phyloP scores from a whole-genome alignment of 2,888 invertebrate genomes.

The Diploptera punctata region DNA sequence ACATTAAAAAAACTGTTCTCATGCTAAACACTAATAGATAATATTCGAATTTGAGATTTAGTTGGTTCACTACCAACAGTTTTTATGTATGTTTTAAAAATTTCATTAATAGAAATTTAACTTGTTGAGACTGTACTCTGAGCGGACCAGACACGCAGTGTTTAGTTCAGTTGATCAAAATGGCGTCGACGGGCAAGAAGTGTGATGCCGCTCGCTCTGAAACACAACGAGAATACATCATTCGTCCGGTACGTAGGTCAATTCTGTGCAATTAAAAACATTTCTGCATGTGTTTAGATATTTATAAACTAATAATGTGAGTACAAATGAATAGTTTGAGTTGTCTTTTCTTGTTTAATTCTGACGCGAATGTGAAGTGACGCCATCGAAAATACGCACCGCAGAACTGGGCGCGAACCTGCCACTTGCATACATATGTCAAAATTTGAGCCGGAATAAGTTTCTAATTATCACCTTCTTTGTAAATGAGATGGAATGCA shows the following conservation, averaged over 20 bases:
- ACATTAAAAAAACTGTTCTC: too few species aligned
- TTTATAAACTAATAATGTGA: neutral
- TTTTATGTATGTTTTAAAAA: too few species aligned
- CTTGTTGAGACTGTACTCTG: conserved; percentile 21
- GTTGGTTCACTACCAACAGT: too few species aligned
- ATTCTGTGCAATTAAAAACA: neutral
- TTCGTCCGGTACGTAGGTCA: conserved; percentile 43
- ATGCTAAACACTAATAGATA: too few species aligned
- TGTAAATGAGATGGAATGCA: neutral
- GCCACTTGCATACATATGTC: neutral
- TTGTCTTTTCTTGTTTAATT: neutral
- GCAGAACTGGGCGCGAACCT: conserved; percentile 21
- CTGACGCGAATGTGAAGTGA: conserved; percentile 12
- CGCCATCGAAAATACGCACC: conserved; percentile 14
- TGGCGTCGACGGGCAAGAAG: conserved; percentile 42
- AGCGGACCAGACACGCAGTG: conserved; percentile 19
- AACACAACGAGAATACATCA: conserved; percentile 43
- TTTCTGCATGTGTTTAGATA: neutral
- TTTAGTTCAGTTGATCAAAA: conserved; percentile 37
- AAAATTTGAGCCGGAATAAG: too few species aligned
- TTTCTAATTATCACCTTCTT: neutral
- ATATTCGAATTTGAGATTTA: too few species aligned
- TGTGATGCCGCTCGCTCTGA: conserved; percentile 36
- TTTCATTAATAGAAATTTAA: too few species aligned
- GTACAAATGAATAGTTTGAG: neutral